Conservation (phyloP, 2,797 vertebrate species). For the Rhadinocentrus ornatus region DNA sequence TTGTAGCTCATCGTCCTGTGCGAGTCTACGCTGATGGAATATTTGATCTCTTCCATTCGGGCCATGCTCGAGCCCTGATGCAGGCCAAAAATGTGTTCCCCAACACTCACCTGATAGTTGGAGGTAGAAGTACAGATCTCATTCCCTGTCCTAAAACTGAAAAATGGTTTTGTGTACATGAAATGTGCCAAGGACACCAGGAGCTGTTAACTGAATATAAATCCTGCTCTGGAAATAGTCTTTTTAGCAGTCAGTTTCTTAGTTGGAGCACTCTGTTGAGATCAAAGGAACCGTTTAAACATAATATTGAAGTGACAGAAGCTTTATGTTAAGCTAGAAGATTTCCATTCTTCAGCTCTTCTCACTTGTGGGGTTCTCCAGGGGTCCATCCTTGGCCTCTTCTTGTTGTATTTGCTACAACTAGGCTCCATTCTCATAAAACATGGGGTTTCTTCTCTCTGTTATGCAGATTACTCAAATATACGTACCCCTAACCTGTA, state of each 20-base stretch:
- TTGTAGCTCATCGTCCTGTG: slow-evolving; percentile 91
- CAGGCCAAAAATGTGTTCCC: slow-evolving; percentile 98
- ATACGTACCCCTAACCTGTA: too few species aligned
- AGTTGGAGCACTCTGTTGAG: background rate
- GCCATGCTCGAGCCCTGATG: slow-evolving; percentile 97
- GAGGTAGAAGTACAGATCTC: slow-evolving; percentile 86
- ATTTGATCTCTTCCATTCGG: slow-evolving; percentile 98
- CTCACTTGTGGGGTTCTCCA: too few species aligned
- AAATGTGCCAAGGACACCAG: background rate
- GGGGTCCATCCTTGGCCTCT: too few species aligned
- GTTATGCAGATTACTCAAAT: too few species aligned
- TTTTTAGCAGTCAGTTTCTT: background rate
- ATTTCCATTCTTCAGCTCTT: too few species aligned
- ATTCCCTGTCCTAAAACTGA: background rate
- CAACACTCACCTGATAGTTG: slow-evolving; percentile 95
- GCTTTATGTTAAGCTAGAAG: background rate
- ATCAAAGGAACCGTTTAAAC: background rate
- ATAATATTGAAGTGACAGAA: background rate
- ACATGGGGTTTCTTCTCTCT: too few species aligned
- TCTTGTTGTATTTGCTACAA: too few species aligned
- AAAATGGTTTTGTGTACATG: background rate
- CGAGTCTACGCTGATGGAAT: slow-evolving; percentile 98
- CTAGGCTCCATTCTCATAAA: too few species aligned
- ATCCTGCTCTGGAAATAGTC: background rate
- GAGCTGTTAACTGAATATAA: background rate